Evolutionary conservation across 2,113 vertebrate species (phyloP), one percentile per base, ranked within the genome.

Genomic region (Hippopotamus amphibius): DNA sequence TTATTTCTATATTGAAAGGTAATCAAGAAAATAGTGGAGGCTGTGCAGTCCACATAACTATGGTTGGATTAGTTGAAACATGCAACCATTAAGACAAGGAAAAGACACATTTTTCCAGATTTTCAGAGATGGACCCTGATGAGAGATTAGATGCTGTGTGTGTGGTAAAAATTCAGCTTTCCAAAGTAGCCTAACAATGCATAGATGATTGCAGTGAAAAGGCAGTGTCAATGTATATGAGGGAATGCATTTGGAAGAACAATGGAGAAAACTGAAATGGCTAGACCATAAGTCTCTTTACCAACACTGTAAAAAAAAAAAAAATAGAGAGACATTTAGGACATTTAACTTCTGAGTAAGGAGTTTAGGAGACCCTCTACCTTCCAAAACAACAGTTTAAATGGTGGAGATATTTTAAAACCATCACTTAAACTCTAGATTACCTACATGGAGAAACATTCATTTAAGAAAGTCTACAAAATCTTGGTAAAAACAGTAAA

Each of bases 171-270:
- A 72, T 13, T 43, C 22, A 50, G 21, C 7, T 93, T 69, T 80
- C 43, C 48, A n/a, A 4, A 0, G 5, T 13, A 13, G 22, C 2
- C 37, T 28, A 14, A 28, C 9, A 1, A 1, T 5, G 2, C 5
- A 8, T 8, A 26, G 7, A 17, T 76, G 43, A 55, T 0, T 22
- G 3, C 6, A 69, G 28, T 12, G 50, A 84, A 48, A 61, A 33
- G 5, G 11, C 19, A 12, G 0, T 46, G 4, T 0, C 43, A 33
- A n/a, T 76, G 30, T 28, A 2, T 28, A 1, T 33, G 33, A 59
- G 1, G 3, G 6, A 9, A 19, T 21, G 6, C 0, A 19, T 1
- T 8, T 33, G 11, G 30, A 8, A 50, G 6, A 83, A 2, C 19
- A 69, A 37, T 41, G n/a, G 59, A 80, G 9, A 69, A 68, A 81